Evolutionary conservation across 2,797 vertebrate species (phyloP).

Genomic region (Brachyalestes nurse): DNA sequence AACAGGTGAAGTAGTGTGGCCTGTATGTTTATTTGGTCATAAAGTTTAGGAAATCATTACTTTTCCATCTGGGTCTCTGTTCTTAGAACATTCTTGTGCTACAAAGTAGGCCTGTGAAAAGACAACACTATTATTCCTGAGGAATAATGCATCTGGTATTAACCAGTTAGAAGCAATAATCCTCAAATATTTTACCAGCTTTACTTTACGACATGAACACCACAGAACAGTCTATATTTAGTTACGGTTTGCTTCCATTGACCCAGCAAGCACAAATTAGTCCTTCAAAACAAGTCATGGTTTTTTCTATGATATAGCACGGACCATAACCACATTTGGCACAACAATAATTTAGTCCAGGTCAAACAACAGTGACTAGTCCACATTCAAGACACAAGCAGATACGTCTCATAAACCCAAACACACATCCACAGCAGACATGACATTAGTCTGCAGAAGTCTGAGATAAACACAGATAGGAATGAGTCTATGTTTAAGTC

Average conservation of each 20-base stretch:
- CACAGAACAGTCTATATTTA: background rate
- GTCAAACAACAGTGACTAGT: conserved; percentile 19
- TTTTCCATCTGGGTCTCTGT: background rate
- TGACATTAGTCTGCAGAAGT: conserved; percentile 26
- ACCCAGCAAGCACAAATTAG: background rate
- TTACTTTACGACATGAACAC: background rate
- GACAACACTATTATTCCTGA: background rate
- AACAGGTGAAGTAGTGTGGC: background rate
- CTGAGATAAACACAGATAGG: conserved; percentile 27
- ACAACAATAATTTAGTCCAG: conserved; percentile 42
- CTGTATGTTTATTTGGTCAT: background rate
- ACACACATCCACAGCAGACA: conserved; percentile 29
- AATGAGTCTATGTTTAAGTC: conserved; percentile 24
- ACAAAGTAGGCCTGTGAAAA: background rate
- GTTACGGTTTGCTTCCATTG: background rate
- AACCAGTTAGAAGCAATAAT: background rate
- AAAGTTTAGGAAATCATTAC: conserved; percentile 17
- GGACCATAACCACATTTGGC: background rate
- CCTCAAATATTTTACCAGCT: background rate
- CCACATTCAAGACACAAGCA: background rate
- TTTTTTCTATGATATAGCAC: background rate
- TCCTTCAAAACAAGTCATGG: background rate
- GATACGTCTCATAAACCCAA: conserved; percentile 30
- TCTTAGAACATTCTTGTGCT: background rate
- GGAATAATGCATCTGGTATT: background rate